Evolutionary conservation across 1,140 invertebrate genomes (phyloP), one percentile per base, ranked within the genome.

Genomic region (Papilio helenus): DNA sequence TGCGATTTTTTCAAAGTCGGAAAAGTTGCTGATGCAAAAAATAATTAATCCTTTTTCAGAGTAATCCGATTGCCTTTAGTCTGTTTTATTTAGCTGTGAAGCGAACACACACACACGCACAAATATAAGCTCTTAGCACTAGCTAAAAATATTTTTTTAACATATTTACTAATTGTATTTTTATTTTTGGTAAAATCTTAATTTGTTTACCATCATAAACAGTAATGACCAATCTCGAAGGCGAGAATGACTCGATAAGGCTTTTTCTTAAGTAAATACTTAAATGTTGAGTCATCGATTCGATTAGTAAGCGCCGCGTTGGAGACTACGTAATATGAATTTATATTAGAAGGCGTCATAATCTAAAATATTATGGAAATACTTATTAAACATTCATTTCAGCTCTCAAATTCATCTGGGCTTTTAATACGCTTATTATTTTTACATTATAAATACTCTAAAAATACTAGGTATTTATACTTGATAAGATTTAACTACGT

Each of bases 261-360:
- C 39, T 51, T 74, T 49, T 46, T 49, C 72, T 49, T 49, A 49
- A 46, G 42, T 44, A 74, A 74, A 74, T 74, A 49, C 23, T 16
- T 26, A 49, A 74, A 44, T 1, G 42, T 29, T 74, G 72, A 74
- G 72, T 74, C 39, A 74, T 49, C 72, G 39, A 46, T 74, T 74
- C 72, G 39, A 46, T 74, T 74, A 74, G 42, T 74, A 74, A 51
- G 39, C 39, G 72, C 44, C 20, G 72, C 23, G 44, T 29, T 44
- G 44, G 9, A 72, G 42, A 12, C 71, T 42, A 44, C 34, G 71
- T 68, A 68, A 29, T 29, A 29, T 68, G 61, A 68, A 68, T 68
- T 68, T 68, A 68, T 68, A 68, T 68, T 68, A 29, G 61, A 34
- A 68, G 61, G 1, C 26, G 61, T 12, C 61, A 68, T 68, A 68